Conservation (phyloP, 2,113 vertebrate species). For the Prietella phreatophila region DNA sequence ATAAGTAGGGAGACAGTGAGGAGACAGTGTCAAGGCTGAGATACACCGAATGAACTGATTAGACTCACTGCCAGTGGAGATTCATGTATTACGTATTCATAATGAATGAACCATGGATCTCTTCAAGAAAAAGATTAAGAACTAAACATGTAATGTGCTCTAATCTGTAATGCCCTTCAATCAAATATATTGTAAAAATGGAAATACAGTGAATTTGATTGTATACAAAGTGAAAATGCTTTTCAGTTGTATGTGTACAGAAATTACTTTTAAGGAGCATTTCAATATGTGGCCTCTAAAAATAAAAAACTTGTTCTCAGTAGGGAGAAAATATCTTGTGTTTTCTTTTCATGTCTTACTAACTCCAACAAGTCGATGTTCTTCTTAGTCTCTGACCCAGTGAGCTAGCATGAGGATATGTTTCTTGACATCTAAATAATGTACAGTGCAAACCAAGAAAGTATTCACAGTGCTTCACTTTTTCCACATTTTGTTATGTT, state of each 20-base stretch:
- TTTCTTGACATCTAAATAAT: background rate
- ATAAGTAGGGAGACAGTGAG: slow-evolving; percentile 1
- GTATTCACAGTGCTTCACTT: no score
- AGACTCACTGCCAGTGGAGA: background rate
- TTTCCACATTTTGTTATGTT: no score
- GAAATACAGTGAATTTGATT: background rate
- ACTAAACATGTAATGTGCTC: background rate
- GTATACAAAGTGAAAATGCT: background rate
- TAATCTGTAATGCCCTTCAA: background rate
- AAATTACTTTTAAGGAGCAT: background rate
- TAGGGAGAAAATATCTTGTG: background rate
- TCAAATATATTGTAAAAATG: background rate
- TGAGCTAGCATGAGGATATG: background rate
- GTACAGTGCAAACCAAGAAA: no score
- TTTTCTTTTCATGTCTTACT: background rate
- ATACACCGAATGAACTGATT: background rate
- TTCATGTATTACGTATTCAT: background rate
- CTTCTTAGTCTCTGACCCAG: background rate
- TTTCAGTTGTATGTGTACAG: background rate
- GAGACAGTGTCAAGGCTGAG: background rate
- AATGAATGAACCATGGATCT: slow-evolving; percentile 6
- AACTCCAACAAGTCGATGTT: background rate
- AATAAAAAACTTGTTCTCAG: background rate
- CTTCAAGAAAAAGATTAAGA: background rate
- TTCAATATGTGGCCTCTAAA: background rate